These are phyloP conservation scores for Sphyrna mokarran DNA, from an alignment of 2,113 vertebrate genomes.

Conservation along the genomic window DNA sequence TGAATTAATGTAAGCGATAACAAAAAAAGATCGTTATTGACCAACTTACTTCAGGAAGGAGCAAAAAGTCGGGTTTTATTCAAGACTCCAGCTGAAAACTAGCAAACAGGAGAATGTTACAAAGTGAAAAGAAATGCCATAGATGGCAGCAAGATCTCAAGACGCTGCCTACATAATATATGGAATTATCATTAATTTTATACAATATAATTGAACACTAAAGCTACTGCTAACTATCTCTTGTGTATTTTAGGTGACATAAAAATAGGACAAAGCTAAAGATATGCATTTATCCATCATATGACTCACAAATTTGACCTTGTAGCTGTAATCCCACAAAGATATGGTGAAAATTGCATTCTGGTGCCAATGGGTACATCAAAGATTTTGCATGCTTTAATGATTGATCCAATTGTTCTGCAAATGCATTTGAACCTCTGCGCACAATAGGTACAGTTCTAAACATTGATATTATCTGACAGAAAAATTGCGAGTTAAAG, in stretches of 20 bases:
- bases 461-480: constrained; percentile 21
- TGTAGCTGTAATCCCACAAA: neutral
- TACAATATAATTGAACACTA: neutral
- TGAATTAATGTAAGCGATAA: constrained; percentile 18
- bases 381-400: neutral
- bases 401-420: neutral
- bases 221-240: neutral
- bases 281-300: neutral
- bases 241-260: neutral
- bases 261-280: neutral
- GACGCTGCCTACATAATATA: neutral
- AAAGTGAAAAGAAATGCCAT: neutral
- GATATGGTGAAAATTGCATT: neutral
- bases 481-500: neutral
- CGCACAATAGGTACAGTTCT: neutral
- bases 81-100: neutral
- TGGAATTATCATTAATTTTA: neutral
- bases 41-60: constrained; percentile 2
- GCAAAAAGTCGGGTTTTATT: neutral
- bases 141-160: neutral
- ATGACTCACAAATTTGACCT: neutral
- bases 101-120: neutral
- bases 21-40: constrained; percentile 2
- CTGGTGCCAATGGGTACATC: neutral
- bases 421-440: neutral